Percentiles rank a stretch among this genome's conserved stretches.
These are phyloP conservation scores for Drosophila paramelanica DNA, from an alignment of 2,888 invertebrate species.

Conservation along the genomic window DNA sequence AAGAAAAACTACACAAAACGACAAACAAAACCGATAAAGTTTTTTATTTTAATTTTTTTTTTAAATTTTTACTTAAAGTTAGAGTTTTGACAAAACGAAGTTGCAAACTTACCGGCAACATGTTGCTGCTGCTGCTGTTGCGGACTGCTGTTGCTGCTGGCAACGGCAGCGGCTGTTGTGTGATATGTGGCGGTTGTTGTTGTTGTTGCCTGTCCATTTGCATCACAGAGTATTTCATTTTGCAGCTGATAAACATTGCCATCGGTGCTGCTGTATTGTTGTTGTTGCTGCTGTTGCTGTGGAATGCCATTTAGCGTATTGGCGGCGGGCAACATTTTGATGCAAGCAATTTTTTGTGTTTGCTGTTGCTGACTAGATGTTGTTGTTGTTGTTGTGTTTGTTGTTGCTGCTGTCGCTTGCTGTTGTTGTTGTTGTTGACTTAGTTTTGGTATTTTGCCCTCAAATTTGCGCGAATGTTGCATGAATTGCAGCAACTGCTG, in stretches of 20 bases:
- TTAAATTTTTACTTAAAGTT: background rate
- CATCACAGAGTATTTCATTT: constrained; percentile 82
- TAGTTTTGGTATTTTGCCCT: constrained; percentile 85
- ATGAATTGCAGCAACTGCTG: constrained; percentile 78
- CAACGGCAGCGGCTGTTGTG: constrained; percentile 58
- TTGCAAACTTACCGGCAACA: constrained; percentile 67
- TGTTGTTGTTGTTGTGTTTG: constrained; percentile 32
- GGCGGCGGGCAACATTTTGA: constrained; percentile 82
- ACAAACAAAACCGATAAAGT: constrained; percentile 25
- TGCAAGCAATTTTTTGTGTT: constrained; percentile 57
- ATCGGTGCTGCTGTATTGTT: constrained; percentile 76
- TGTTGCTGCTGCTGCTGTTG: constrained; percentile 57
- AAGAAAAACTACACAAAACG: constrained; percentile 38
- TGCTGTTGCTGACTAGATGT: constrained; percentile 54
- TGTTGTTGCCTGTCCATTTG: constrained; percentile 68
- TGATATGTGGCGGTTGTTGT: constrained; percentile 72
- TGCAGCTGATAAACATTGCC: constrained; percentile 82
- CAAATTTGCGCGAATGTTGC: constrained; percentile 84
- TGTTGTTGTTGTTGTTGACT: constrained; percentile 68
- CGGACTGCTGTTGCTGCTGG: constrained; percentile 63
- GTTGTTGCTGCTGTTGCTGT: constrained; percentile 72
- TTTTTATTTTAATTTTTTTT: background rate
- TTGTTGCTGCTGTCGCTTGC: constrained; percentile 41
- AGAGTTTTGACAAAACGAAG: background rate
- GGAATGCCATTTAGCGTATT: constrained; percentile 81